A percentile compares a stretch with the other conserved stretches of the same genome.
phyloP scores from a whole-genome alignment of 2,888 invertebrate species.

The Hesperia comma region DNA sequence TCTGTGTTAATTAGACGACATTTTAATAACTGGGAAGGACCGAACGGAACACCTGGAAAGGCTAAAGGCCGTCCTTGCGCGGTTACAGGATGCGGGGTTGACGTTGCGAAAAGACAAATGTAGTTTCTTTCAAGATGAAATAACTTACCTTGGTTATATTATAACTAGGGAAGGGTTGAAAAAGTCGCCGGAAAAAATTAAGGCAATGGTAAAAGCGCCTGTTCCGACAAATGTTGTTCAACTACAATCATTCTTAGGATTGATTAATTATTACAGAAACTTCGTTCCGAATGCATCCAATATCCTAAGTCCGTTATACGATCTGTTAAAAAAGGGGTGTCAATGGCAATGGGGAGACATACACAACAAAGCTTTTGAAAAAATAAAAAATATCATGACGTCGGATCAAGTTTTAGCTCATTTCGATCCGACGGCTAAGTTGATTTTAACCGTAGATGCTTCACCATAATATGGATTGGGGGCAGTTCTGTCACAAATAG shows the following conservation, averaged over 20 bases:
- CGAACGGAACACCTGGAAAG: conserved; percentile 33
- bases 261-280: conserved; percentile 40
- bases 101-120: conserved; percentile 40
- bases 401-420: conserved; percentile 14
- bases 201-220: conserved; percentile 34
- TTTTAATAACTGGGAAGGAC: conserved; percentile 34
- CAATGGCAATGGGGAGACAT: conserved; percentile 35
- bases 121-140: conserved; percentile 40
- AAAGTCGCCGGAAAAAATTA: conserved; percentile 38
- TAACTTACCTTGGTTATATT: conserved; percentile 38
- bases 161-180: conserved; percentile 18
- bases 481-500: conserved; percentile 16
- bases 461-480: conserved; percentile 11
- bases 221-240: conserved; percentile 34
- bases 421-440: background rate
- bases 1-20: conserved; percentile 39
- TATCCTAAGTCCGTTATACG: conserved; percentile 33
- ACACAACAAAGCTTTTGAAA: conserved; percentile 27
- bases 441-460: conserved; percentile 19
- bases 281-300: conserved; percentile 39
- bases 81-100: conserved; percentile 40
- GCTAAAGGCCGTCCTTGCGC: conserved; percentile 34
- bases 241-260: conserved; percentile 41
- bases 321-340: conserved; percentile 35
- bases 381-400: conserved; percentile 26